Evolutionary conservation across 2,888 invertebrate species (phyloP).

Genomic region (Micropterix aruncella): DNA sequence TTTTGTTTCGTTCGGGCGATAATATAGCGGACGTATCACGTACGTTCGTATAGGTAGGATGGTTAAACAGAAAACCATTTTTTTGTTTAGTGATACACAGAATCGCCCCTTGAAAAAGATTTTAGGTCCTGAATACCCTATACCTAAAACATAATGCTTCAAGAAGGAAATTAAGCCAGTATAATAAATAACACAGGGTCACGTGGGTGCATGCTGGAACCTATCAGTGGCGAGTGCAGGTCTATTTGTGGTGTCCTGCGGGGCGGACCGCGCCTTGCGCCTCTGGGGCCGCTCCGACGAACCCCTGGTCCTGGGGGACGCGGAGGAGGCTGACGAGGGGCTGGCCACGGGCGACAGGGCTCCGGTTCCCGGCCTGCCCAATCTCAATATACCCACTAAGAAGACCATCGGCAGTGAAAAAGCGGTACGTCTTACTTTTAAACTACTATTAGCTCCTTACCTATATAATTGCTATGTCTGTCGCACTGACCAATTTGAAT

Average conservation of each 20-base stretch:
- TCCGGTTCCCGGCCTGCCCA: conserved; percentile 54
- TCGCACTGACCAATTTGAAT: too few relatives aligned
- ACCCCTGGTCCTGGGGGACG: conserved; percentile 84
- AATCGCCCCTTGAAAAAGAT: too few relatives aligned
- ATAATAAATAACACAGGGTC: conserved; percentile 42
- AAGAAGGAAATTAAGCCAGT: too few relatives aligned
- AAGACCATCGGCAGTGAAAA: conserved; percentile 80
- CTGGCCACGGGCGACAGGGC: conserved; percentile 62
- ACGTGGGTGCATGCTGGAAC: conserved; percentile 65
- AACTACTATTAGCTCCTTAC: conserved; percentile 3
- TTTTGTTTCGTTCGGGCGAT: too few relatives aligned
- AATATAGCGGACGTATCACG: too few relatives aligned
- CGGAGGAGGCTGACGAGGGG: conserved; percentile 75
- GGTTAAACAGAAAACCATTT: too few relatives aligned
- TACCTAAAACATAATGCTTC: too few relatives aligned
- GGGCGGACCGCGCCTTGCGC: conserved; percentile 78
- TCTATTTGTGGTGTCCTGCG: conserved; percentile 61
- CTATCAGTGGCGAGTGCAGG: conserved; percentile 73
- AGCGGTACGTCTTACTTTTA: conserved; percentile 45
- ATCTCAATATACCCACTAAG: conserved; percentile 69
- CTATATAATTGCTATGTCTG: too few relatives aligned
- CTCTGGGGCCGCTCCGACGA: conserved; percentile 79
- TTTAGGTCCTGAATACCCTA: too few relatives aligned
- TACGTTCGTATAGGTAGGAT: too few relatives aligned
- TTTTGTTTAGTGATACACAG: too few relatives aligned